Evolutionary conservation across 2,113 vertebrate species (phyloP).

Genomic region (Phasianus colchicus): DNA sequence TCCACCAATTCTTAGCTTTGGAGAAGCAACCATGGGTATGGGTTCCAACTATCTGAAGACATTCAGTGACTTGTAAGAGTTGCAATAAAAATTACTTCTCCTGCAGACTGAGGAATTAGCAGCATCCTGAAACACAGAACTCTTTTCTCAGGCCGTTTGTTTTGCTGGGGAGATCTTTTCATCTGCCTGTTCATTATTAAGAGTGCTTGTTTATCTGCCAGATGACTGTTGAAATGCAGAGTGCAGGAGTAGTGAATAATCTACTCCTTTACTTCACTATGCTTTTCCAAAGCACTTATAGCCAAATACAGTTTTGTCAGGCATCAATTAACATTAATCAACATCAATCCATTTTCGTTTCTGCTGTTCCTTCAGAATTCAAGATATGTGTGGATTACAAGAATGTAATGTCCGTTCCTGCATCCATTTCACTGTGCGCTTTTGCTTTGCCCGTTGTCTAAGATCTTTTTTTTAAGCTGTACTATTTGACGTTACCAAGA

Average conservation of each 20-base stretch:
- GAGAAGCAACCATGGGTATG: background rate
- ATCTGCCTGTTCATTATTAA: background rate
- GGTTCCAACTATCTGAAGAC: background rate
- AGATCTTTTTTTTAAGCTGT: background rate
- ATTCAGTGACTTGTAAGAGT: constrained; percentile 9
- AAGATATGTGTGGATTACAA: background rate
- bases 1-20: background rate
- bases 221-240: background rate
- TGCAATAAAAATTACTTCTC: background rate
- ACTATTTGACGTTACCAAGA: background rate
- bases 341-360: background rate
- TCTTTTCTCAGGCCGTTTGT: background rate
- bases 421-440: background rate
- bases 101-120: background rate
- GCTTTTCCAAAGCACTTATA: background rate
- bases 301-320: background rate
- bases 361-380: background rate
- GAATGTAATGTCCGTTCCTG: background rate
- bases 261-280: background rate
- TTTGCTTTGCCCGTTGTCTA: background rate
- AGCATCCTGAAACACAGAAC: background rate
- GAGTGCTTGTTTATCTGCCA: background rate
- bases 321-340: background rate
- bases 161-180: background rate
- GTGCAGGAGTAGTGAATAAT: background rate